Evolutionary conservation across 2,797 vertebrate species (phyloP), one percentile per base, ranked within the genome.

Genomic region (Pseudomugil gertrudae): DNA sequence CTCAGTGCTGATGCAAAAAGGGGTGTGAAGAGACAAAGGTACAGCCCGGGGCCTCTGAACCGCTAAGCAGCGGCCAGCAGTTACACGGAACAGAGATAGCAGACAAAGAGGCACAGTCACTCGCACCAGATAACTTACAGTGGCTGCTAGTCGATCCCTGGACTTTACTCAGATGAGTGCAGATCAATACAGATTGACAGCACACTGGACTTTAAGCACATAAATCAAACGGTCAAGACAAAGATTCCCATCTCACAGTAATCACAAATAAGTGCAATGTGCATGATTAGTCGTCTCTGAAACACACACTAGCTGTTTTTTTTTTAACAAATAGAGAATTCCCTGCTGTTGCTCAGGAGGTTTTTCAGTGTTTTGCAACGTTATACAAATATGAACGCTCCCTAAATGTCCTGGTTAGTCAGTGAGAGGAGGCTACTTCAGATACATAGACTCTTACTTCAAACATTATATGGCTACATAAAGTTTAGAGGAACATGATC

Each of bases 21-120:
- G 84, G 88, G 93, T 91, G 92, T 93, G 91, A 92, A 88, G 84
- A 85, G 81, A 91, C 90, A 91, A 90, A 72, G 75, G 74, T 75
- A 61, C 59, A 32, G 67, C 76, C 78, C 0, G 17, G 57, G 86
- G 80, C 76, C 81, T 69, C 64, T 60, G 65, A 72, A 81, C 71
- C 78, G 38, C 13, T 55, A 84, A 72, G 72, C 81, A 71, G 72
- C 69, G 48, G 76, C 71, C 73, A 26, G 57, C 68, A 52, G 69
- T 53, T 45, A 61, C 63, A 69, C 66, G 67, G 57, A 38, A 71
- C 64, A 69, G 48, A 84, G 79, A 87, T 66, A 33, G 59, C 60
- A 58, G 50, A 81, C 69, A 80, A 76, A 83, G 55, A 77, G 54
- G 61, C 47, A 45, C 68, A 76, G 74, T 69, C 78, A 64, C 67